Base-by-base conservation (phyloP, 2,888 invertebrate species). In the Ochropleura plecta region DNA sequence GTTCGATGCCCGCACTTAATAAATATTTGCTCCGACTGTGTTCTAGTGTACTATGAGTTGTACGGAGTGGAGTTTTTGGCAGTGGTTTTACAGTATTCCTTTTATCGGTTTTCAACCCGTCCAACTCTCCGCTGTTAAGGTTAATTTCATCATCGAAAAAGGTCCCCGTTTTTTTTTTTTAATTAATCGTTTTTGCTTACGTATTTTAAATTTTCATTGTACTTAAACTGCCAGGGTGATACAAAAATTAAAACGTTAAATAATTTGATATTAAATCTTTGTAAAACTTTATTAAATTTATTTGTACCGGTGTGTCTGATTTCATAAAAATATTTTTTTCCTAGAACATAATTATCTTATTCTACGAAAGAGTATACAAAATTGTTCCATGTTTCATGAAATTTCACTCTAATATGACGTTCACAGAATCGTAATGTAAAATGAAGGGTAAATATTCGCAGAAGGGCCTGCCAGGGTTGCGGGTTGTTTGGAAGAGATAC, bases 121-220 rank as follows among this genome's bases (percentile, higher is more conserved):
- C 86, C 83, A 76, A 74, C 67, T 70, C 76, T 74, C 78, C 76
- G 79, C 78, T 84, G 85, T 85, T 87, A 83, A 86, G 84, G 90
- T 85, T 91, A 90, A 91, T 90, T 90, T 90, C 89, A 91, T 90
- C 87, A 88, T 84, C 81, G 76, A 76, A 86, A 89, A 88, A 84
- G 86, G 78, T 82, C 87, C 82, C 79, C 75, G 69, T 88, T 87
- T 76, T 79, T 78, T 82, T 82, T 81, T 80, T 87, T n/a, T n/a
- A n/a, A 89, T 86, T 79, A 83, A 86, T 63, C 66, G 66, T 68
- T 74, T 71, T 85, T 81, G 73, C 67, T 67, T 75, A 76, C 69
- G 81, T 76, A 76, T 70, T 81, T 77, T 76, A 76, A 73, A 64
- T 78, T 76, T 78, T 74, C 72, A 72, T 60, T 68, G 51, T 79